Conservation (phyloP, 2,797 vertebrate species). For the Rhabdomys pumilio region DNA sequence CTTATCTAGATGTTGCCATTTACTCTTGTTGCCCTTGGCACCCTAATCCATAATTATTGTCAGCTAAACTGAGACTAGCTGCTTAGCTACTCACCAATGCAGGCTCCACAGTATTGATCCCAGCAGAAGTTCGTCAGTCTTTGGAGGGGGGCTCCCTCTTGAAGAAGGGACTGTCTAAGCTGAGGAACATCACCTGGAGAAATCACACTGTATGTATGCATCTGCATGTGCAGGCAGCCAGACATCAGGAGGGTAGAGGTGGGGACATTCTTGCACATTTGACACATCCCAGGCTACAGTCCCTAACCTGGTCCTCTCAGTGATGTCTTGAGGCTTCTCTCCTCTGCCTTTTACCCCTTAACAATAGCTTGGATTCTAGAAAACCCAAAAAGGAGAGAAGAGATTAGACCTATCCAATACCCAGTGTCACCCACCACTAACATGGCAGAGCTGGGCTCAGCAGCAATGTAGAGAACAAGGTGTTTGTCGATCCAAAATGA, state of each 20-base stretch:
- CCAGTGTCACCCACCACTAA: accelerated
- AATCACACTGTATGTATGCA: neutral
- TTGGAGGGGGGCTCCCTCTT: neutral
- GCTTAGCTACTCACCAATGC: constrained; percentile 56
- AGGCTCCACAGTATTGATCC: constrained; percentile 44
- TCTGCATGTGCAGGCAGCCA: neutral
- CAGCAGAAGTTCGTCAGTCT: neutral
- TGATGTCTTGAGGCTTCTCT: neutral
- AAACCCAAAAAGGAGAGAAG: neutral
- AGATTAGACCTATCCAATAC: neutral
- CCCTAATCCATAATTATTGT: constrained; percentile 60
- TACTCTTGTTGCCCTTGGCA: neutral
- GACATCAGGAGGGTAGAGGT: neutral
- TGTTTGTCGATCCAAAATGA: neutral
- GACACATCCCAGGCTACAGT: neutral
- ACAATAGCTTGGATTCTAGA: constrained; percentile 32
- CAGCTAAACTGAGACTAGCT: constrained; percentile 6
- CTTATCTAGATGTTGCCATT: constrained; percentile 30
- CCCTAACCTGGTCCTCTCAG: neutral
- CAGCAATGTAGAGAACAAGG: neutral
- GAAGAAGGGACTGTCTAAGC: neutral
- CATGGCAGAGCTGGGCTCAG: neutral
- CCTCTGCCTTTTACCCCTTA: neutral
- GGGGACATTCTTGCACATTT: neutral
- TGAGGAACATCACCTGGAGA: neutral